Conservation (phyloP, 2,797 vertebrate species). For the Hydrocynus forskahlii region DNA sequence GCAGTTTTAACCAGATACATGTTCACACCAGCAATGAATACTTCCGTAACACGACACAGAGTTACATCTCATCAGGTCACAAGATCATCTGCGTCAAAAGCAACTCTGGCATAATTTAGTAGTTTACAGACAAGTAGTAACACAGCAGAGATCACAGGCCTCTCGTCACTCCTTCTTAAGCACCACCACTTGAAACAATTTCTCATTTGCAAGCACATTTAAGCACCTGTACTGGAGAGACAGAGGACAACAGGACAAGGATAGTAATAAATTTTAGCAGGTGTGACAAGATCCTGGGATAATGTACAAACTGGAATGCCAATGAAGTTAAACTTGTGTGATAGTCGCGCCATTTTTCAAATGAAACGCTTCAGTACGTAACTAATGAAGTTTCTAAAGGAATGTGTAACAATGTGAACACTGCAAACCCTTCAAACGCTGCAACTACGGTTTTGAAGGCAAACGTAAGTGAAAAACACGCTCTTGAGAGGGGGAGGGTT, state of each 20-base stretch:
- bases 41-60: constrained; percentile 43
- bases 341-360: background rate
- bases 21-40: constrained; percentile 49
- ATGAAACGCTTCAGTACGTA: background rate
- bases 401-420: background rate
- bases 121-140: background rate
- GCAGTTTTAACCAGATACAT: constrained; percentile 44
- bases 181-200: background rate
- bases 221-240: background rate
- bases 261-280: background rate
- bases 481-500: background rate
- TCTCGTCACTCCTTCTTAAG: background rate
- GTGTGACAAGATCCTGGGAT: background rate
- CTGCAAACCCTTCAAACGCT: constrained; percentile 4
- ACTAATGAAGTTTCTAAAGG: background rate
- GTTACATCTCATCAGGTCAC: constrained; percentile 1
- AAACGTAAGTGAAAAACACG: background rate
- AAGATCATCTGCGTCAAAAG: constrained; percentile 19
- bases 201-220: background rate
- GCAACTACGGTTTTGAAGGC: background rate
- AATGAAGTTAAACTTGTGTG: background rate
- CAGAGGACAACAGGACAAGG: background rate
- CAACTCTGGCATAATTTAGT: constrained; percentile 10
- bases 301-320: constrained; percentile 28
- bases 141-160: background rate